Evolutionary conservation across 2,888 invertebrate species (phyloP), one percentile per base, ranked within the genome.

Genomic region (Thelaira solivaga): DNA sequence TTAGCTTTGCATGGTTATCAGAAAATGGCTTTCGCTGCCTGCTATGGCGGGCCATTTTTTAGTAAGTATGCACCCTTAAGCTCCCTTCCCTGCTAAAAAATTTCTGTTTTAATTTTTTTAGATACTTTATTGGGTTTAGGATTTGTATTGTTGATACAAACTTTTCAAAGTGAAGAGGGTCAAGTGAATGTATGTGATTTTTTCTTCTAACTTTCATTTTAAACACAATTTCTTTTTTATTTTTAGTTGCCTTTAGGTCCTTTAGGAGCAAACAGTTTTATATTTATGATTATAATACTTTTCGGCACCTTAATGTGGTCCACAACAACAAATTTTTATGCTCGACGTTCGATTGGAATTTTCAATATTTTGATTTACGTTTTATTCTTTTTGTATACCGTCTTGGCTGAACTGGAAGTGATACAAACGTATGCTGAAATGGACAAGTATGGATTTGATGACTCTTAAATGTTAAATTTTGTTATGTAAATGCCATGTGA

Each of bases 1-100:
- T 90, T 93, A 82, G 92, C 93, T 0, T 87, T 89, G 61, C 91
- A 91, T 82, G 93, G 93, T 1, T 92, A 90, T 84, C 91, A 92
- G 0, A 89, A 91, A 72, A 93, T 93, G 92, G 93, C 92, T 0
- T 91, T 92, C 82, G 91, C 93, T 0, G 93, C 93, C 0, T 93
- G 93, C 74, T 92, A 92, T 84, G 93, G 93, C 16, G 93, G 93
- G 5, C 93, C 93, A 1, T 88, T 93, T 69, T 92, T 93, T 83
- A 93, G 92, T 92, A 89, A 82, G 75, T 74, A 47, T 39, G 4
- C 13, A 13, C 16, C 2, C 8, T 8, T 31, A 2, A 6, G 10
- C 4, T 31, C 6, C 10, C 10, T 31, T 8, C 6, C 8, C 31
- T 31, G 31, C 8, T 31, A 3, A 31, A n/a, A n/a, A n/a, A n/a